phyloP scores from a whole-genome alignment of 2,113 vertebrate species.

The Gadus chalcogrammus region DNA sequence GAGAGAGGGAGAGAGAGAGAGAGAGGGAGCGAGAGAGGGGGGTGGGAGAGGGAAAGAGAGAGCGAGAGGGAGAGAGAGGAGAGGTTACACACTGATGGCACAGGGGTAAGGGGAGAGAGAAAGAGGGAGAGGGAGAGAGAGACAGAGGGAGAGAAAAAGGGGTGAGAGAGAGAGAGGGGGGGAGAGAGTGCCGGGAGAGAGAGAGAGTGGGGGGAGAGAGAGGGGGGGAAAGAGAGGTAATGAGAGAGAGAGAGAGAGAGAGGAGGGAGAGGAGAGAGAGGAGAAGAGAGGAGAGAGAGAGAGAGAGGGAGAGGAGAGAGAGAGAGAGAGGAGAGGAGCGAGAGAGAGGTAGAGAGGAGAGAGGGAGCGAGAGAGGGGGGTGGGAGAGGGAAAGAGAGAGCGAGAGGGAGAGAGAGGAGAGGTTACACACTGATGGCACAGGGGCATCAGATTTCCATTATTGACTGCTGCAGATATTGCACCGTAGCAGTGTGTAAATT shows the following conservation, averaged over 20 bases:
- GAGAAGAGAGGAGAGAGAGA: too few relatives aligned
- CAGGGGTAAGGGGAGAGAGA: too few relatives aligned
- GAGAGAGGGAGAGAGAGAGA: slow-evolving; percentile 84
- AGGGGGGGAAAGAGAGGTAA: too few relatives aligned
- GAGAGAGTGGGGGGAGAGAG: too few relatives aligned
- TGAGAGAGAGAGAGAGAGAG: too few relatives aligned
- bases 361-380: slow-evolving; percentile 83
- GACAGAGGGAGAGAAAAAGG: slow-evolving; percentile 67
- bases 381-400: slow-evolving; percentile 85
- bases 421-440: slow-evolving; percentile 81
- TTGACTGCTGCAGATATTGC: slow-evolving; percentile 97
- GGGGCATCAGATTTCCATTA: slow-evolving; percentile 96
- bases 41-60: too few relatives aligned
- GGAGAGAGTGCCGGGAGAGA: too few relatives aligned
- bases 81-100: slow-evolving; percentile 81
- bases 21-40: slow-evolving; percentile 83
- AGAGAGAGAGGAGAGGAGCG: slow-evolving; percentile 69
- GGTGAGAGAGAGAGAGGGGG: too few relatives aligned
- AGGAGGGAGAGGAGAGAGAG: too few relatives aligned
- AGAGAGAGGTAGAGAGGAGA: slow-evolving; percentile 68
- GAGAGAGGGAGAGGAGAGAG: too few relatives aligned
- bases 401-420: slow-evolving; percentile 70
- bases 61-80: slow-evolving; percentile 83
- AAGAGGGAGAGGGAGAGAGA: too few relatives aligned
- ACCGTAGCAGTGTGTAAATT: slow-evolving; percentile 96